phyloP scores from a whole-genome alignment of 2,113 vertebrate species.

The Perca schrenkii region DNA sequence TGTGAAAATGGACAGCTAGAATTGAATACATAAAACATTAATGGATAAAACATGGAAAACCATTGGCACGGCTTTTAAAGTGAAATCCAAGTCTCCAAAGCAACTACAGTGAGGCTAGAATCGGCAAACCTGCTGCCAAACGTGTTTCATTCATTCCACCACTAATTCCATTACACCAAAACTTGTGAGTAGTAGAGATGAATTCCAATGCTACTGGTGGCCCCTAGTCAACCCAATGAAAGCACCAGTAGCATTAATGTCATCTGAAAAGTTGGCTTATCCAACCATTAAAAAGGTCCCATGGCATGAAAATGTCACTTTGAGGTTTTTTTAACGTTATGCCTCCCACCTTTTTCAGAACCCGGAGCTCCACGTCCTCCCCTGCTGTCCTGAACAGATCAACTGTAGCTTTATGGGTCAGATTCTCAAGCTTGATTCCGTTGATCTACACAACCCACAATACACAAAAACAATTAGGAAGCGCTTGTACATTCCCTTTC shows the following conservation, averaged over 20 bases:
- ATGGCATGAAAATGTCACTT: too few relatives aligned
- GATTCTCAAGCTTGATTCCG: conserved; percentile 86
- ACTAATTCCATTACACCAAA: background rate
- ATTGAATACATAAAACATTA: background rate
- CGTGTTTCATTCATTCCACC: background rate
- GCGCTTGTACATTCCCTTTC: background rate
- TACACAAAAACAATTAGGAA: background rate
- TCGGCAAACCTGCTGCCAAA: background rate
- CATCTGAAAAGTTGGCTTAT: too few relatives aligned
- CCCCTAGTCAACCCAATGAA: too few relatives aligned
- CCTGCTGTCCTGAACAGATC: conserved; percentile 92
- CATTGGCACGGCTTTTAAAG: background rate
- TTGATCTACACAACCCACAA: conserved; percentile 87
- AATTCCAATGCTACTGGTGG: too few relatives aligned
- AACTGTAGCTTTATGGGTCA: conserved; percentile 89
- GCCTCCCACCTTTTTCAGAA: conserved; percentile 89
- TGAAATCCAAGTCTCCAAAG: background rate
- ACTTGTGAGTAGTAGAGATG: too few relatives aligned
- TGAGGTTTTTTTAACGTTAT: too few relatives aligned
- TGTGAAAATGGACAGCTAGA: background rate
- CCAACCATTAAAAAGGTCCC: too few relatives aligned
- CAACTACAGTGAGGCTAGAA: background rate
- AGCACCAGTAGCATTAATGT: too few relatives aligned
- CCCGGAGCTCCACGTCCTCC: conserved; percentile 87
- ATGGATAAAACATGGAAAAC: background rate